A percentile compares a stretch with the other conserved stretches of the same genome.
Evolutionary conservation across 2,113 vertebrate species (phyloP).

Genomic region (Apodemus sylvaticus): DNA sequence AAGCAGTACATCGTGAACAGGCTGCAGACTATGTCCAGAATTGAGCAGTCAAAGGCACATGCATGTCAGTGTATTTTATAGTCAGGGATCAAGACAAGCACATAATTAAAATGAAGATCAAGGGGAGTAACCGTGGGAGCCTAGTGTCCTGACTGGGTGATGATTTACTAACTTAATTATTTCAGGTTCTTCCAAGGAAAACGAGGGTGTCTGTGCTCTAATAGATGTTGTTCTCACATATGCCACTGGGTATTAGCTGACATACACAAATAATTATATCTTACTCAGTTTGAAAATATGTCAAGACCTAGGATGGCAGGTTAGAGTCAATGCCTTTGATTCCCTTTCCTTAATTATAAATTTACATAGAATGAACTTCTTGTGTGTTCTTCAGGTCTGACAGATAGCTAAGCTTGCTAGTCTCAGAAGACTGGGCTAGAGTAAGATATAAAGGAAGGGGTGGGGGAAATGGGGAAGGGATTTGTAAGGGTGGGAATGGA

Average conservation of each 20-base stretch:
- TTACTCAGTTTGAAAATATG: conserved; percentile 67
- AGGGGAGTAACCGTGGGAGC: conserved; percentile 35
- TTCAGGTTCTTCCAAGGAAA: conserved; percentile 68
- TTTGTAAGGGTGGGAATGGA: no score
- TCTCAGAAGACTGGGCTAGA: background rate
- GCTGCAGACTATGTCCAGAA: conserved; percentile 40
- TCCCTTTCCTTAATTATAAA: conserved; percentile 77
- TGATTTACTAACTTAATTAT: conserved; percentile 77
- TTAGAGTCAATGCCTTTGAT: conserved; percentile 77
- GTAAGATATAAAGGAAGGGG: background rate
- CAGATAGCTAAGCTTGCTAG: conserved; percentile 65
- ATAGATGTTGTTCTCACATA: conserved; percentile 71
- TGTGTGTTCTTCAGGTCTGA: conserved; percentile 55
- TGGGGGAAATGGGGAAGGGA: no score
- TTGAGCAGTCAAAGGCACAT: conserved; percentile 36
- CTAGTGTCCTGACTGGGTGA: conserved; percentile 54
- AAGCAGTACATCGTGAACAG: conserved; percentile 24
- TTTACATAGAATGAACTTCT: conserved; percentile 73
- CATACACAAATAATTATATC: conserved; percentile 68
- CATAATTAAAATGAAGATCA: conserved; percentile 54
- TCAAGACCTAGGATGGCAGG: conserved; percentile 13
- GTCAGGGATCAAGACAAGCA: conserved; percentile 47
- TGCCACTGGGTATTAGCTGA: conserved; percentile 67
- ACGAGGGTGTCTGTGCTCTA: conserved; percentile 1
- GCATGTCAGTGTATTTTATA: conserved; percentile 52